Evolutionary conservation across 2,113 vertebrate species (phyloP).

Genomic region (Phylloscopus whistleri): DNA sequence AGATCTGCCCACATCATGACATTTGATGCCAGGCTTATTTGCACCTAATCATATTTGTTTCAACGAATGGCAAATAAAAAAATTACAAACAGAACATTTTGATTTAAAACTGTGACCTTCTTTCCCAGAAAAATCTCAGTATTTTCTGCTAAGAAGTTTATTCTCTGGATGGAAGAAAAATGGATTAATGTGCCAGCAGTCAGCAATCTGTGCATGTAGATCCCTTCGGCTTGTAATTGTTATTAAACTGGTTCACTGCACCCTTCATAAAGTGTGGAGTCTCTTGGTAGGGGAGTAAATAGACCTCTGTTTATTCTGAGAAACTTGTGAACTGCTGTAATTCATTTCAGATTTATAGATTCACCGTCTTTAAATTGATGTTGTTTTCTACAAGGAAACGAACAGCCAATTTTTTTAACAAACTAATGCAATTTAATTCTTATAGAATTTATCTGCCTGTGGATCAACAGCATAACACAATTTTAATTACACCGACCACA

Average conservation of each 20-base stretch:
- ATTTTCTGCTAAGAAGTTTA: conserved; percentile 1
- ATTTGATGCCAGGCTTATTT: conserved; percentile 11
- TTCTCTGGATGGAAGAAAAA: background rate
- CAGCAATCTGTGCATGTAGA: background rate
- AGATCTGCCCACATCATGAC: background rate
- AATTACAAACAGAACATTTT: background rate
- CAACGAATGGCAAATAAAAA: background rate
- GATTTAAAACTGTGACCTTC: background rate
- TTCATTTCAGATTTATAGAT: conserved; percentile 50
- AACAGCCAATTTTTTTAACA: conserved; percentile 48
- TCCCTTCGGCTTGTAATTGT: background rate
- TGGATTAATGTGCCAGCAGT: background rate
- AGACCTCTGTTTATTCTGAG: conserved; percentile 36
- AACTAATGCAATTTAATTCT: conserved; percentile 62
- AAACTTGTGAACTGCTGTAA: conserved; percentile 34
- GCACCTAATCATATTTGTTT: background rate
- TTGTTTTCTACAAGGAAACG: conserved; percentile 45
- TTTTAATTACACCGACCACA: conserved; percentile 72
- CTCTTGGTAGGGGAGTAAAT: background rate
- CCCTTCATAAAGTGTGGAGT: background rate
- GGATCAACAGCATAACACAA: conserved; percentile 60
- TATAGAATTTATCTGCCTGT: conserved; percentile 67
- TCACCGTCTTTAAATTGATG: conserved; percentile 42
- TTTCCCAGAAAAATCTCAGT: background rate
- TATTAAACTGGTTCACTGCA: conserved; percentile 14